These are phyloP conservation scores for Eristalinus sepulchralis DNA, from an alignment of 2,888 invertebrate species.

Conservation along the genomic window DNA sequence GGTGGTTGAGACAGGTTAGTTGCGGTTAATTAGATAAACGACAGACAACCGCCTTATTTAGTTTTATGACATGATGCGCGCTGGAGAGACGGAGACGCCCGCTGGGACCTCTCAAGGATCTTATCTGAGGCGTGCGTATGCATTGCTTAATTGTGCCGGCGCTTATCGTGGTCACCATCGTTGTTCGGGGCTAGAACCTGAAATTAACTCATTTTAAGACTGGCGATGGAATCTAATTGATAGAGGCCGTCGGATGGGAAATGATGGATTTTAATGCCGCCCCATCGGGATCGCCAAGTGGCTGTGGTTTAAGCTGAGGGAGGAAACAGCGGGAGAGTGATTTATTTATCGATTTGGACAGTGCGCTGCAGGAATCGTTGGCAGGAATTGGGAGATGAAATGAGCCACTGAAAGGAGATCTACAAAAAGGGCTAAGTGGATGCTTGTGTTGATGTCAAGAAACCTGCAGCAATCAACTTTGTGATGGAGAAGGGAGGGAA, in stretches of 20 bases:
- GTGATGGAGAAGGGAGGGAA: too few species aligned
- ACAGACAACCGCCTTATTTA: constrained; percentile 50
- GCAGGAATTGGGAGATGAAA: too few species aligned
- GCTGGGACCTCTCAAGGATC: not conserved
- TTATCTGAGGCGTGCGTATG: not conserved
- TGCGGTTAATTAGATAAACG: constrained; percentile 56
- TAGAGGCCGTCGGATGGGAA: not conserved
- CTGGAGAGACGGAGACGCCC: not conserved
- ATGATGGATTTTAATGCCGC: not conserved
- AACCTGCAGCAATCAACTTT: too few species aligned
- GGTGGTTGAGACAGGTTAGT: constrained; percentile 39
- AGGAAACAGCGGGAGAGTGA: too few species aligned
- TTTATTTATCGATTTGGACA: too few species aligned
- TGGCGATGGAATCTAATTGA: constrained; percentile 37
- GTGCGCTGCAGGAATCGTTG: too few species aligned
- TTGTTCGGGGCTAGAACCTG: constrained; percentile 18
- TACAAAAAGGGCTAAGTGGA: too few species aligned
- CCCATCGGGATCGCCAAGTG: not conserved
- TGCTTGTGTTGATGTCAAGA: too few species aligned
- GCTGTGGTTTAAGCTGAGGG: too few species aligned
- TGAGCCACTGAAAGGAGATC: too few species aligned
- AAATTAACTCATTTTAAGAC: constrained; percentile 56
- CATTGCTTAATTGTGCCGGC: constrained; percentile 28
- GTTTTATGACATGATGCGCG: constrained; percentile 26
- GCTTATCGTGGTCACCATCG: constrained; percentile 11